These are phyloP conservation scores for Paramormyrops hopkinsi DNA, from an alignment of 2,797 vertebrate genomes.

Conservation along the genomic window DNA sequence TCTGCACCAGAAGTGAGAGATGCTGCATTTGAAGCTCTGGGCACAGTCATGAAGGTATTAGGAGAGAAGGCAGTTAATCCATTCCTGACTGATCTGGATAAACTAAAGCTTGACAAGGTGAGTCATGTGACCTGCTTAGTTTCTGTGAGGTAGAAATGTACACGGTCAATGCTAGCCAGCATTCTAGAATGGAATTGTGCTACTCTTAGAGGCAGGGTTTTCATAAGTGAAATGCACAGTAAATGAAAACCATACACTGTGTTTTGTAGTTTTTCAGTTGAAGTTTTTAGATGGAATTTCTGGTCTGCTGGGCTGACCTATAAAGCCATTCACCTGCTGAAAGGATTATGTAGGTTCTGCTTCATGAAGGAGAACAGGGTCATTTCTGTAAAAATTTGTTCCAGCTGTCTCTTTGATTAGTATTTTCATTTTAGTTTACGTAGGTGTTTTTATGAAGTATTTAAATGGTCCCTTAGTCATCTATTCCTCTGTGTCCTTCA, in stretches of 20 bases:
- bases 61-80: slow-evolving; percentile 94
- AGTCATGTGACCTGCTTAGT: slow-evolving; percentile 20
- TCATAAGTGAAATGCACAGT: neutral
- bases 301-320: neutral
- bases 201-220: neutral
- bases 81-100: slow-evolving; percentile 86
- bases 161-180: neutral
- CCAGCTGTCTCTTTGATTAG: neutral
- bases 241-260: neutral
- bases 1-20: slow-evolving; percentile 93
- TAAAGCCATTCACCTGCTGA: neutral
- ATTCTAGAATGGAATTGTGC: neutral
- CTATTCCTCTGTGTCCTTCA: neutral
- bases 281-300: neutral
- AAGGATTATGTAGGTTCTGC: neutral
- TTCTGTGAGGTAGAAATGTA: neutral
- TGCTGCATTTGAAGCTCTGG: slow-evolving; percentile 92
- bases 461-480: neutral
- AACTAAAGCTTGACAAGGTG: slow-evolving; percentile 94
- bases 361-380: neutral
- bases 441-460: neutral
- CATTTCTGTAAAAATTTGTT: neutral
- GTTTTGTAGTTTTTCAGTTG: neutral
- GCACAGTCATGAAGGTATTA: slow-evolving; percentile 89
- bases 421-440: neutral